A percentile compares a stretch with the other conserved stretches of the same genome.
phyloP scores from a whole-genome alignment of 2,888 invertebrate species.

The Aquatica leii region DNA sequence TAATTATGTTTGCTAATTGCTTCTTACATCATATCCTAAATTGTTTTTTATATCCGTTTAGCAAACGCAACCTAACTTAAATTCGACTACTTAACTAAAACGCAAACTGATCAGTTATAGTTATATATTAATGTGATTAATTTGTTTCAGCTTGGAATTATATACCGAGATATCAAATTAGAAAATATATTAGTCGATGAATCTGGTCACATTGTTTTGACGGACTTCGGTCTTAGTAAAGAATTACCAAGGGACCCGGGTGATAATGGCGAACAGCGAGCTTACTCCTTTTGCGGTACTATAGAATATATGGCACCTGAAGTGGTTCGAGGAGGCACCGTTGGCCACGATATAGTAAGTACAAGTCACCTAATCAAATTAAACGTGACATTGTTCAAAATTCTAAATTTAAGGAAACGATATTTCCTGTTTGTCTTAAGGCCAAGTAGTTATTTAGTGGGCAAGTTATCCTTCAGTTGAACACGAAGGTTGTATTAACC shows the following conservation, averaged over 20 bases:
- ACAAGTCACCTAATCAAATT: too few relatives aligned
- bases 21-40: too few relatives aligned
- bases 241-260: slow-evolving; percentile 72
- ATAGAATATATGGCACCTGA: slow-evolving; percentile 97
- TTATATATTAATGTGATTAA: slow-evolving; percentile 15
- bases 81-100: too few relatives aligned
- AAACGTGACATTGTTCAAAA: not conserved
- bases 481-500: too few relatives aligned
- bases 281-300: slow-evolving; percentile 98
- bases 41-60: too few relatives aligned
- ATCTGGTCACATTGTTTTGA: slow-evolving; percentile 94
- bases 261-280: slow-evolving; percentile 65
- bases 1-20: too few relatives aligned
- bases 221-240: slow-evolving; percentile 98
- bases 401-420: not conserved
- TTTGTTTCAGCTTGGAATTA: slow-evolving; percentile 86
- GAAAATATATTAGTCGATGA: slow-evolving; percentile 96
- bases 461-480: too few relatives aligned
- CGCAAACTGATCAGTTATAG: too few relatives aligned
- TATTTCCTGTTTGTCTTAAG: too few relatives aligned
- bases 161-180: slow-evolving; percentile 96
- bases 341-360: slow-evolving; percentile 95
- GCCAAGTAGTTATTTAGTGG: too few relatives aligned
- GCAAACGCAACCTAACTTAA: too few relatives aligned
- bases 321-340: slow-evolving; percentile 81